A percentile compares a stretch with the other conserved stretches of the same genome.
phyloP scores from a whole-genome alignment of 2,888 invertebrate species.

The Ethmia dodecea region DNA sequence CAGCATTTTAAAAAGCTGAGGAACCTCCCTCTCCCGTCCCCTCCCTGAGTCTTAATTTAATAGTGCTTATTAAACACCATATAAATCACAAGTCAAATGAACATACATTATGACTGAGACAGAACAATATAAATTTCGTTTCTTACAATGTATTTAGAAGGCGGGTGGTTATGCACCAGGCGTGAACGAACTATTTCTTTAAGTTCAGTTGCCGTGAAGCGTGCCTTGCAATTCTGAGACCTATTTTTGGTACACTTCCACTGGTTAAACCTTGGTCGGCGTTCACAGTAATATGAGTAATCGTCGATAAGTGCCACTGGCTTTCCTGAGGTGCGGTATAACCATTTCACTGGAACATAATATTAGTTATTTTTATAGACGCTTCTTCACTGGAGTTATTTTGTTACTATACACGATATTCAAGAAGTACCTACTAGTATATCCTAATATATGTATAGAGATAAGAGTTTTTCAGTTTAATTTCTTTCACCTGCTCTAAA shows the following conservation, averaged over 20 bases:
- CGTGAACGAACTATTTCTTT: slow-evolving; percentile 9
- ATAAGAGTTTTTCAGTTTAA: no score
- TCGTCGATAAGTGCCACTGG: slow-evolving; percentile 28
- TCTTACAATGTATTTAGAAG: slow-evolving; percentile 15
- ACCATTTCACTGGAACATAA: slow-evolving; percentile 22
- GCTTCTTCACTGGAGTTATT: no score
- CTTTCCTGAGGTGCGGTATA: slow-evolving; percentile 26
- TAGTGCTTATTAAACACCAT: no score
- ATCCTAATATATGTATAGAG: no score
- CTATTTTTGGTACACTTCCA: slow-evolving; percentile 25
- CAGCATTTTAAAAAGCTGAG: no score
- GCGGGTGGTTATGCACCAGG: slow-evolving; percentile 19
- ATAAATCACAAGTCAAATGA: no score
- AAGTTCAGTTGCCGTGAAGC: not conserved
- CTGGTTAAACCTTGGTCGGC: slow-evolving; percentile 13
- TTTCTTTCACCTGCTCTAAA: no score
- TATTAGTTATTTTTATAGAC: not conserved
- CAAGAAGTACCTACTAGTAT: no score
- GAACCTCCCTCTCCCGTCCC: no score
- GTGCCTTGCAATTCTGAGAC: slow-evolving; percentile 4
- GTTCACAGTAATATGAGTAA: slow-evolving; percentile 29
- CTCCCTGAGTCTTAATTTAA: no score
- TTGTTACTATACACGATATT: no score
- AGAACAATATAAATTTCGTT: slow-evolving; percentile 15
- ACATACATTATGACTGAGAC: no score